phyloP scores from a whole-genome alignment of 2,113 vertebrate species.

The mouse (Mus musculus) region DNA sequence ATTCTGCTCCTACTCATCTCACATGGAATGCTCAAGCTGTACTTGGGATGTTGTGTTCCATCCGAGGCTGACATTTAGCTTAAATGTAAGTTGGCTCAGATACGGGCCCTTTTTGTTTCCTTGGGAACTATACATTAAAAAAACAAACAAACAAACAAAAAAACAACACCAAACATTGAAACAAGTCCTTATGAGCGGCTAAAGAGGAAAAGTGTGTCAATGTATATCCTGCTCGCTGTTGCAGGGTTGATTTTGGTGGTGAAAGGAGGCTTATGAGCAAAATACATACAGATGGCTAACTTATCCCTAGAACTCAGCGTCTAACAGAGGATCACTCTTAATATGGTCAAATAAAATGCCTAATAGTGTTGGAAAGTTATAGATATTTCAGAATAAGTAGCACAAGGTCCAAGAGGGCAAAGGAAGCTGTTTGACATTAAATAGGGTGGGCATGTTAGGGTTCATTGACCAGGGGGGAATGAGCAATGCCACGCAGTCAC shows the following conservation, averaged over 20 bases:
- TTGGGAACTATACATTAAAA: not conserved
- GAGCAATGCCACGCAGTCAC: not conserved
- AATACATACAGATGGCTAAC: not conserved
- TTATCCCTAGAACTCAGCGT: not conserved
- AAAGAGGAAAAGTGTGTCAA: slow-evolving; percentile 19
- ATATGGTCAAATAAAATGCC: not conserved
- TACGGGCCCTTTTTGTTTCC: not conserved
- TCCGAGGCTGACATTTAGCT: not conserved
- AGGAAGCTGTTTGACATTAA: not conserved
- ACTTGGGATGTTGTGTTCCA: not conserved
- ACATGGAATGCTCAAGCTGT: not conserved
- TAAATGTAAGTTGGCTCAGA: slow-evolving; percentile 35
- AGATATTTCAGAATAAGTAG: slow-evolving; percentile 39
- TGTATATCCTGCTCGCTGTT: not conserved
- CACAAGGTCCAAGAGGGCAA: not conserved
- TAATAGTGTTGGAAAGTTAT: slow-evolving; percentile 2
- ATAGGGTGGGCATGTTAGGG: not conserved
- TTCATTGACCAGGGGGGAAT: not conserved
- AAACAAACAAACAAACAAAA: not conserved
- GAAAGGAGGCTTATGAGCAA: not conserved
- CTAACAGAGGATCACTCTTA: not conserved
- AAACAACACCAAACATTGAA: not conserved
- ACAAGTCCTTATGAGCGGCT: not conserved
- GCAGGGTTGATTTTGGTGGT: not conserved
- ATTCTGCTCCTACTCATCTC: not conserved